A percentile compares a stretch with the other conserved stretches of the same genome.
Conservation (phyloP, 2,113 vertebrate genomes). For the Nerophis lumbriciformis region DNA sequence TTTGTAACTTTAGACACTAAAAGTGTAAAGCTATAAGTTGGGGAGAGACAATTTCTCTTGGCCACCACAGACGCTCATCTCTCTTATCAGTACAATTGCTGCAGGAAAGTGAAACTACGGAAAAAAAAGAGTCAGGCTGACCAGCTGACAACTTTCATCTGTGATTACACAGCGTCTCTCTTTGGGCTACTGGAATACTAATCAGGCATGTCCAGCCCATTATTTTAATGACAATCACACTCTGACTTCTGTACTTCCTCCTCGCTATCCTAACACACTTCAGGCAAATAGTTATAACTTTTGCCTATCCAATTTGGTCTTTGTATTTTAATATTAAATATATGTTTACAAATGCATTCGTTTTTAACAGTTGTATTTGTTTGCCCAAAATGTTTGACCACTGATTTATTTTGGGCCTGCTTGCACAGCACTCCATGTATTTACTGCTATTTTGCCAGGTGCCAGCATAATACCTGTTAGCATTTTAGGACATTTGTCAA, state of each 20-base stretch:
- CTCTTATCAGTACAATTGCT: conserved; percentile 48
- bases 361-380: too few relatives aligned
- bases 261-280: too few relatives aligned
- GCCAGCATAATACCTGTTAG: too few relatives aligned
- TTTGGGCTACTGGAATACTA: conserved; percentile 54
- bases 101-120: conserved; percentile 51
- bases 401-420: too few relatives aligned
- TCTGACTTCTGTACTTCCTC: conserved; percentile 16
- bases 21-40: conserved; percentile 21
- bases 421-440: too few relatives aligned
- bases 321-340: too few relatives aligned
- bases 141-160: conserved; percentile 61
- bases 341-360: too few relatives aligned
- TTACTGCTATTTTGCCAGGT: too few relatives aligned
- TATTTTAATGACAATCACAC: conserved; percentile 40
- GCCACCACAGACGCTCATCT: conserved; percentile 26
- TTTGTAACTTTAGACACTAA: not conserved
- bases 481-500: too few relatives aligned
- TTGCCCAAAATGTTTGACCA: too few relatives aligned
- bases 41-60: conserved; percentile 27
- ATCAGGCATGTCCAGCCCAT: conserved; percentile 44
- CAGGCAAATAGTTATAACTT: too few relatives aligned
- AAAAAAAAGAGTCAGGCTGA: conserved; percentile 44
- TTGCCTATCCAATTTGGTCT: too few relatives aligned
- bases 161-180: conserved; percentile 56